Conservation (phyloP, 35 echinoderm and acorn worm species). For the Apostichopus japonicus region DNA sequence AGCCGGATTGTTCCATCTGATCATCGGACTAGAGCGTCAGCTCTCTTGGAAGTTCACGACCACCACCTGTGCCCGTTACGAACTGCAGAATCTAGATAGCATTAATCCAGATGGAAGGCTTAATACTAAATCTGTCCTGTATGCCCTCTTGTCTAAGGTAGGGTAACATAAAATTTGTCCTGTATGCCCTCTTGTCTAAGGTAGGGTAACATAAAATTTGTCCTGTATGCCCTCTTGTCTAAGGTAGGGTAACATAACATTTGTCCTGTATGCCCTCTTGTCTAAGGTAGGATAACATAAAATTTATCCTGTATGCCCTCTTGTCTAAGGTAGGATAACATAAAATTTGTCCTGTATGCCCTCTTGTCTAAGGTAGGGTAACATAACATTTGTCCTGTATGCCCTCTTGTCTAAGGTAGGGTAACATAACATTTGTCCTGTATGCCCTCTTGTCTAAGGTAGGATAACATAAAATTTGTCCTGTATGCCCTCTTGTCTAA, state of each 20-base stretch:
- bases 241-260: conserved; percentile 53
- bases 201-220: conserved; percentile 62
- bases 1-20: conserved; percentile 76
- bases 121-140: conserved; percentile 79
- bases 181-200: too few relatives aligned
- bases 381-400: conserved; percentile 73
- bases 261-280: too few relatives aligned
- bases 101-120: conserved; percentile 74
- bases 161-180: background rate
- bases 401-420: conserved; percentile 86
- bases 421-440: background rate
- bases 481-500: too few relatives aligned
- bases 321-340: too few relatives aligned
- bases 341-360: too few relatives aligned
- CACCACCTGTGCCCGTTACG: conserved; percentile 86
- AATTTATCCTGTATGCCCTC: too few relatives aligned
- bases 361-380: background rate
- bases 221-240: conserved; percentile 77
- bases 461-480: background rate
- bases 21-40: conserved; percentile 82
- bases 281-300: too few relatives aligned
- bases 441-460: conserved; percentile 90
- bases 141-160: conserved; percentile 90
- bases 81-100: conserved; percentile 81
- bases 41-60: conserved; percentile 77